A percentile compares a stretch with the other conserved stretches of the same genome.
Conservation (phyloP, 2,888 invertebrate genomes). For the Phengaris arion region DNA sequence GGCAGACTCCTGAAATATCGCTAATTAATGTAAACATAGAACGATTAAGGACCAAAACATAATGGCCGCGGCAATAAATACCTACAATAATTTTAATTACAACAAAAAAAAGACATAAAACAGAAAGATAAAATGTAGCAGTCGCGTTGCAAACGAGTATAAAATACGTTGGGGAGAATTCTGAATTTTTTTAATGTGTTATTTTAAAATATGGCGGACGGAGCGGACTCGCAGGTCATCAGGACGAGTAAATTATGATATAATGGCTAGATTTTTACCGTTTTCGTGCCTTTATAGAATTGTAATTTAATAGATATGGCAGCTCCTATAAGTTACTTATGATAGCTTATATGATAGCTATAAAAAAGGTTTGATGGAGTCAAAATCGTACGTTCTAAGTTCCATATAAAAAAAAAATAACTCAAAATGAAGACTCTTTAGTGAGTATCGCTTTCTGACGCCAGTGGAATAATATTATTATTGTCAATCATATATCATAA, state of each 20-base stretch:
- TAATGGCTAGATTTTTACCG: conserved; percentile 62
- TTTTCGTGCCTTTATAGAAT: conserved; percentile 52
- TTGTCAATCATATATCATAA: no score
- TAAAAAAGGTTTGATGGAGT: no score
- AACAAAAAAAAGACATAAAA: conserved; percentile 70
- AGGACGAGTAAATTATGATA: conserved; percentile 78
- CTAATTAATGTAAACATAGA: conserved; percentile 78
- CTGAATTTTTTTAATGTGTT: conserved; percentile 60
- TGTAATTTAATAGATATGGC: conserved; percentile 30
- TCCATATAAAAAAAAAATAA: no score
- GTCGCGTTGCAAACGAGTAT: conserved; percentile 73
- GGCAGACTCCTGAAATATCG: conserved; percentile 71
- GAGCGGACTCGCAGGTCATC: conserved; percentile 70
- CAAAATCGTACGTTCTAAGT: no score
- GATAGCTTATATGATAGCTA: background rate
- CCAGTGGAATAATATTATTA: no score
- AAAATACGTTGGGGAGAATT: conserved; percentile 43
- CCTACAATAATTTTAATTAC: conserved; percentile 79
- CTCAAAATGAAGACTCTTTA: no score
- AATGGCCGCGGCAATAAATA: conserved; percentile 75
- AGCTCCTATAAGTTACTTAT: background rate
- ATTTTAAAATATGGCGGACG: conserved; percentile 52
- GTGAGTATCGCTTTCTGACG: no score
- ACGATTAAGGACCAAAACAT: conserved; percentile 75
- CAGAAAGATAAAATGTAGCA: conserved; percentile 64